These are phyloP conservation scores for human DNA, from an alignment of 2,113 vertebrate genomes.

Conservation along the genomic window GRCh38 chr3:153439501-153440000, in stretches of 20 bases:
- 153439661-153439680: background rate
- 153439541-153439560: background rate
- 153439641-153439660: background rate
- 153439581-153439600: background rate
- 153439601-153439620: background rate
- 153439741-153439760: background rate
- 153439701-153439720: background rate
- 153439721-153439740: background rate
- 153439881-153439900: background rate
- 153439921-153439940: background rate
- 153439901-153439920: background rate
- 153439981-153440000: background rate
- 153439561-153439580: slow-evolving; percentile 22
- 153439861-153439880: background rate
- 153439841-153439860: background rate
- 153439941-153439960: background rate
- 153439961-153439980: background rate
- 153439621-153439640: background rate
- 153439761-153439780: background rate
- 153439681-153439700: background rate
- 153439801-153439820: background rate
- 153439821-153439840: background rate
- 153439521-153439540: background rate
- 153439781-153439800: background rate
- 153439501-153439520: background rate